phyloP scores from a whole-genome alignment of 2,113 vertebrate genomes.

The Butorides virescens region DNA sequence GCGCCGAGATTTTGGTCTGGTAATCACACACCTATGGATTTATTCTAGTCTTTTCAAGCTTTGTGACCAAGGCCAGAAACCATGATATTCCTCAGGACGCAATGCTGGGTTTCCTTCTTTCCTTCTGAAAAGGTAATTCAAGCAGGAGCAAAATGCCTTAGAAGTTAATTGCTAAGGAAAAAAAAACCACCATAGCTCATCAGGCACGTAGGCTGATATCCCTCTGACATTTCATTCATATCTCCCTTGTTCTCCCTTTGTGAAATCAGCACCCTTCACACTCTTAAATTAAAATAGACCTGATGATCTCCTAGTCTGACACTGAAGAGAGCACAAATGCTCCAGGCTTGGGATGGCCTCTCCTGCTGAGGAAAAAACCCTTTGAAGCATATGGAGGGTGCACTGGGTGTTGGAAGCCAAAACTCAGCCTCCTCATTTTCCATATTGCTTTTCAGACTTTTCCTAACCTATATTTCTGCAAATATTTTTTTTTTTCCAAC shows the following conservation, averaged over 20 bases:
- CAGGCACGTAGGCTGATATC: not conserved
- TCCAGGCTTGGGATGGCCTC: not conserved
- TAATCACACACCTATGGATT: not conserved
- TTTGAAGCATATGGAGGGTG: not conserved
- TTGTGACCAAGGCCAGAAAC: not conserved
- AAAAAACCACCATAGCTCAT: not conserved
- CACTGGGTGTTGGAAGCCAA: not conserved
- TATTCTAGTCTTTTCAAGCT: not conserved
- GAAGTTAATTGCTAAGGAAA: not conserved
- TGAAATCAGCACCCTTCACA: slow-evolving; percentile 3
- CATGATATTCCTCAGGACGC: not conserved
- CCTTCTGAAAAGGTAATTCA: not conserved
- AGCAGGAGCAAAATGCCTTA: not conserved
- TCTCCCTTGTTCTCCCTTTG: not conserved
- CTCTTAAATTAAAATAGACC: slow-evolving; percentile 13
- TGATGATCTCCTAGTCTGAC: not conserved
- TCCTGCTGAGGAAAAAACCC: not conserved
- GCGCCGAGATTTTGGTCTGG: not conserved
- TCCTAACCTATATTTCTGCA: not conserved
- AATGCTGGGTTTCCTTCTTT: not conserved
- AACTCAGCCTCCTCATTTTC: not conserved
- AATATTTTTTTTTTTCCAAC: not conserved
- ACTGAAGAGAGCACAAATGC: not conserved
- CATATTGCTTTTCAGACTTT: not conserved
- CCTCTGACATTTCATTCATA: slow-evolving; percentile 4